Evolutionary conservation across 2,888 invertebrate species (phyloP).

Genomic region (Monoplex corrugatus): DNA sequence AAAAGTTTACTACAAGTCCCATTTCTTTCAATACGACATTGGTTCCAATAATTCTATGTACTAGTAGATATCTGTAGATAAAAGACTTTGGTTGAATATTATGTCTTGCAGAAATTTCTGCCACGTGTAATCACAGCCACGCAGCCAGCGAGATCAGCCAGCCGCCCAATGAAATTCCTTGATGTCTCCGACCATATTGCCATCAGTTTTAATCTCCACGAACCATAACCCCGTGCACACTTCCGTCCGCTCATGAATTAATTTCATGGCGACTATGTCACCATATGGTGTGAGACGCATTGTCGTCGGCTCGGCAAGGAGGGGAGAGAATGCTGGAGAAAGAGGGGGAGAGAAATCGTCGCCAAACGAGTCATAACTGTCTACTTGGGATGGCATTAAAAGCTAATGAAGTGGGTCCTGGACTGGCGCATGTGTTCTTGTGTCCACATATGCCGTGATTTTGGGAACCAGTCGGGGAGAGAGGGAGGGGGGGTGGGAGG

Average conservation of each 20-base stretch:
- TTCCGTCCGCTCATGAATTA: conserved; percentile 13
- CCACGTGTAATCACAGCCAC: background rate
- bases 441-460: background rate
- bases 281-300: conserved; percentile 32
- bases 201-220: background rate
- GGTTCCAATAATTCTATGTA: no score
- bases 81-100: no score
- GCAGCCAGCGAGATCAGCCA: background rate
- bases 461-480: background rate
- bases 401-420: conserved; percentile 11
- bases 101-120: no score
- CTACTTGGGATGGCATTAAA: conserved; percentile 33
- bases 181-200: background rate
- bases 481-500: background rate
- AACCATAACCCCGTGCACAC: background rate
- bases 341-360: background rate
- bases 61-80: no score
- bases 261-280: conserved; percentile 18
- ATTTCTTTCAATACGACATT: no score
- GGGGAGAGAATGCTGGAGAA: background rate
- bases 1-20: no score
- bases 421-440: conserved; percentile 9
- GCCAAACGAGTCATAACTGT: conserved; percentile 4
- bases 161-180: conserved; percentile 21
- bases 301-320: background rate